Evolutionary conservation across 2,113 vertebrate species (phyloP).

Genomic region (Serinus canaria): DNA sequence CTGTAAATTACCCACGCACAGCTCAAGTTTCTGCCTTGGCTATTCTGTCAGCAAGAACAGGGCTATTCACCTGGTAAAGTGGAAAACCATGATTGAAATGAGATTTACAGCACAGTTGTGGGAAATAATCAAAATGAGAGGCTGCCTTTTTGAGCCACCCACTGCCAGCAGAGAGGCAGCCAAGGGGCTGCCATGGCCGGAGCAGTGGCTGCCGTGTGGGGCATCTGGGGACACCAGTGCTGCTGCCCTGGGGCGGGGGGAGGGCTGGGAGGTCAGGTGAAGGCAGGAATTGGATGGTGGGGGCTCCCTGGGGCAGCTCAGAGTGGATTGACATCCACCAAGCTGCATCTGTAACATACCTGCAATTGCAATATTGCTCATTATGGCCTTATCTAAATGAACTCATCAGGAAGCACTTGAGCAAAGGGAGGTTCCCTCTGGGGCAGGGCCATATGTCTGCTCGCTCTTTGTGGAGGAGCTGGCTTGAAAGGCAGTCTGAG

Average conservation of each 20-base stretch:
- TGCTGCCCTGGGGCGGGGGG: neutral
- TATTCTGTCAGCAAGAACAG: neutral
- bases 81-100: neutral
- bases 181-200: accelerated
- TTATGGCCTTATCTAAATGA: accelerated
- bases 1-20: neutral
- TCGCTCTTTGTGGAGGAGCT: neutral
- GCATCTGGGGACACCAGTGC: neutral
- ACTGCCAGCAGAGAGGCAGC: neutral
- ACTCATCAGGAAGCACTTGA: accelerated
- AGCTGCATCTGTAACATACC: neutral
- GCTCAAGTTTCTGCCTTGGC: neutral
- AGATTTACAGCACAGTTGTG: neutral
- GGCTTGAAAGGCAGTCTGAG: neutral
- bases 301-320: neutral
- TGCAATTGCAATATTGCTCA: accelerated
- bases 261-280: neutral
- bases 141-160: neutral
- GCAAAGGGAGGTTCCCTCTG: no score
- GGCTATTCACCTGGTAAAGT: neutral
- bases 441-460: accelerated
- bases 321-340: accelerated
- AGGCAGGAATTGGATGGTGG: neutral
- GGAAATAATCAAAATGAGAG: neutral
- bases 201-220: accelerated